Percentiles rank a stretch among this genome's conserved stretches.
phyloP scores from a whole-genome alignment of 2,888 invertebrate species.

The Herminia tarsipennalis region DNA sequence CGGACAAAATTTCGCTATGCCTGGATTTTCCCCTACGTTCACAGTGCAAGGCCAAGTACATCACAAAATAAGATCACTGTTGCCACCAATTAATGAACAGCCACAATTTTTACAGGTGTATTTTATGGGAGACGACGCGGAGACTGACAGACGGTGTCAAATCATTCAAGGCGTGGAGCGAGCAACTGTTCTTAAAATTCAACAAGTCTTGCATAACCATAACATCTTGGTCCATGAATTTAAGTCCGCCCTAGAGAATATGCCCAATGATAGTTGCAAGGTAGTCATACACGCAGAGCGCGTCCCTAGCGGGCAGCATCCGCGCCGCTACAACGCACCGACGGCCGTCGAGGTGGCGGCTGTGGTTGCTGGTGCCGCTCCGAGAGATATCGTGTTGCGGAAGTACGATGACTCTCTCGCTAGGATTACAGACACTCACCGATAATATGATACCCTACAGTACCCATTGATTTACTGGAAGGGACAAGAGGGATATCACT shows the following conservation, averaged over 20 bases:
- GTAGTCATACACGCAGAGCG: slow-evolving; percentile 47
- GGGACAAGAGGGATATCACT: slow-evolving; percentile 47
- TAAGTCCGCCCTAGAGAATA: not conserved
- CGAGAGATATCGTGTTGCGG: slow-evolving; percentile 37
- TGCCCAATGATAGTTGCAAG: slow-evolving; percentile 39
- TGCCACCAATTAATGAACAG: too few species aligned
- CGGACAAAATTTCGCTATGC: too few species aligned
- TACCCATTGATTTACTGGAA: slow-evolving; percentile 53
- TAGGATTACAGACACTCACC: slow-evolving; percentile 48
- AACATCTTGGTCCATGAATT: slow-evolving; percentile 35
- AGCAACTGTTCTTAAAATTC: slow-evolving; percentile 42
- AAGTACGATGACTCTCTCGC: slow-evolving; percentile 25
- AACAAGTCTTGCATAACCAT: slow-evolving; percentile 41
- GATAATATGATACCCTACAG: slow-evolving; percentile 55
- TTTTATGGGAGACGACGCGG: too few species aligned
- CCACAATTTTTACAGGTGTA: too few species aligned
- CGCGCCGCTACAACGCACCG: slow-evolving; percentile 43
- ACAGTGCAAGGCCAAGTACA: too few species aligned
- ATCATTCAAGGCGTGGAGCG: slow-evolving; percentile 38
- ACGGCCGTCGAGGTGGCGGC: slow-evolving; percentile 44
- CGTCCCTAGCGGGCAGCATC: slow-evolving; percentile 43
- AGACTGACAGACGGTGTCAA: too few species aligned
- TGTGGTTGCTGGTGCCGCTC: slow-evolving; percentile 29
- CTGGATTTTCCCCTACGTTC: too few species aligned
- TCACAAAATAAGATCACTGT: too few species aligned